Evolutionary conservation across 2,888 invertebrate genomes (phyloP).

Genomic region (Pteria penguin): DNA sequence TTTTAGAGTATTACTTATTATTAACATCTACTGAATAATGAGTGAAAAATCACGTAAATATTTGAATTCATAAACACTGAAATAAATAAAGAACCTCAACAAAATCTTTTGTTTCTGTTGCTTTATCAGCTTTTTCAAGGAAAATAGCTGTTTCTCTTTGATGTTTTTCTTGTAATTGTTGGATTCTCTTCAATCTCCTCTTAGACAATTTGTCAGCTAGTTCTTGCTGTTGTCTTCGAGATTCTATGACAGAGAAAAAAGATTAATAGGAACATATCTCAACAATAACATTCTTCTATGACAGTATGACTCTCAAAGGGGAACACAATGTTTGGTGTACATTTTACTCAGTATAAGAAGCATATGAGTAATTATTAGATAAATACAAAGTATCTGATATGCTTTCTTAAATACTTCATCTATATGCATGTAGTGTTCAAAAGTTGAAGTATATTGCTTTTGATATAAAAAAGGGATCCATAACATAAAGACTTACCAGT

Average conservation of each 20-base stretch:
- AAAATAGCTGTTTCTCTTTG: constrained; percentile 63
- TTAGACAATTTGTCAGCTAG: constrained; percentile 69
- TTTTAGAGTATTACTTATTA: not conserved
- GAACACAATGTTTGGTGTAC: no score
- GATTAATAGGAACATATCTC: not conserved
- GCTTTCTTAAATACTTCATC: no score
- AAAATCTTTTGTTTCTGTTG: constrained; percentile 60
- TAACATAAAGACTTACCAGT: constrained; percentile 59
- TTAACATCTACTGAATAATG: not conserved
- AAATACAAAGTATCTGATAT: no score
- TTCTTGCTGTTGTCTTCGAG: constrained; percentile 58
- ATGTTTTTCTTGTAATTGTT: constrained; percentile 66
- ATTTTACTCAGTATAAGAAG: no score
- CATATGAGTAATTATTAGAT: no score
- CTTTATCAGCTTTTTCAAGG: constrained; percentile 60
- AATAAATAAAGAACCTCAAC: no score
- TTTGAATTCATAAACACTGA: no score
- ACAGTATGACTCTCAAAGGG: no score
- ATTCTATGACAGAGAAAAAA: constrained; percentile 51
- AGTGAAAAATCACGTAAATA: not conserved
- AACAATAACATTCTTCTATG: no score
- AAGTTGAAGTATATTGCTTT: no score
- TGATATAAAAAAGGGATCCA: no score
- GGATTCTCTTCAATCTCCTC: constrained; percentile 56
- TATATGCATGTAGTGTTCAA: no score